Conservation (phyloP, 2,888 invertebrate genomes). For the Conomelus anceps region DNA sequence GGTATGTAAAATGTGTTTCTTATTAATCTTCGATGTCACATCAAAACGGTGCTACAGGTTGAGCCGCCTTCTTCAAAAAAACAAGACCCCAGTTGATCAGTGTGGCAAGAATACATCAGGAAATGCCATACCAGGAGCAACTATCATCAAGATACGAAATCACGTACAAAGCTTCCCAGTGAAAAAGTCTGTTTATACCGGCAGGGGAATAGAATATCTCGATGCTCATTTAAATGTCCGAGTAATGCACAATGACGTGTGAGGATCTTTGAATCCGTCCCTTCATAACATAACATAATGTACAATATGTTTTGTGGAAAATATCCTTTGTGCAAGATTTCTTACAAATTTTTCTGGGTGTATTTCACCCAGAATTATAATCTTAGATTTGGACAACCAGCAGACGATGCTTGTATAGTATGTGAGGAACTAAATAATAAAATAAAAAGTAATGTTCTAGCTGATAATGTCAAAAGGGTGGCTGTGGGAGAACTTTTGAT, state of each 20-base stretch:
- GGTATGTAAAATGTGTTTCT: conserved; percentile 14
- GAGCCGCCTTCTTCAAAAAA: not conserved
- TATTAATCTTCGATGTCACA: not conserved
- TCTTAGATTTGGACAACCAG: not conserved
- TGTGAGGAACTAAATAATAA: not conserved
- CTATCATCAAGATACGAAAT: not conserved
- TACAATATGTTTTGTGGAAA: not conserved
- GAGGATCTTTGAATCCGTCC: no score
- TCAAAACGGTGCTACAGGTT: not conserved
- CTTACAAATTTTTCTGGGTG: not conserved
- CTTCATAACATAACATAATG: no score
- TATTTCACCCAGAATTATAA: not conserved
- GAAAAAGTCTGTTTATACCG: not conserved
- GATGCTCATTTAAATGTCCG: not conserved
- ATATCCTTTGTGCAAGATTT: not conserved
- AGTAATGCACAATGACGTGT: no score
- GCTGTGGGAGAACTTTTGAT: not conserved
- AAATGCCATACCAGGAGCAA: conserved; percentile 6
- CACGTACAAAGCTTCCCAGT: no score
- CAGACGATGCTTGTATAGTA: not conserved
- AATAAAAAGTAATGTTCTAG: not conserved
- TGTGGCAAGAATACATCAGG: conserved; percentile 11
- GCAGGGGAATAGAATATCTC: not conserved
- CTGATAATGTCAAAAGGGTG: not conserved
- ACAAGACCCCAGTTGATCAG: conserved; percentile 4